These are phyloP conservation scores for Elephantulus edwardii DNA, from an alignment of 2,113 vertebrate species.

Conservation along the genomic window DNA sequence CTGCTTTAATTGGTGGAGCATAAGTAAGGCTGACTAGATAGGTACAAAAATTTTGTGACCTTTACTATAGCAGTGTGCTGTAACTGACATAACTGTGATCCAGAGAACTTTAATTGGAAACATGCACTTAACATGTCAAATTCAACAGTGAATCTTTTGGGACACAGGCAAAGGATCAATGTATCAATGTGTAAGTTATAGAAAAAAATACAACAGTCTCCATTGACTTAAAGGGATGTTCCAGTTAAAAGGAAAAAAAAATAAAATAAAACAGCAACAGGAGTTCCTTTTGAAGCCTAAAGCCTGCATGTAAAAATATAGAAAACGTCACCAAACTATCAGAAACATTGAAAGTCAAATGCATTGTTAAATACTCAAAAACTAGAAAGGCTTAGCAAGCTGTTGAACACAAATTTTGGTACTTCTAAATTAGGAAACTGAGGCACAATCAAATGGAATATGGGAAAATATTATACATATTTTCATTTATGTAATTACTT, in stretches of 20 bases:
- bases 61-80: background rate
- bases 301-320: background rate
- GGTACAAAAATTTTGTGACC: constrained; percentile 13
- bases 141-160: background rate
- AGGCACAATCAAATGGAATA: background rate
- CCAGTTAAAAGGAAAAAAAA: too few species aligned
- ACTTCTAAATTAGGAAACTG: background rate
- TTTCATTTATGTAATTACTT: too few species aligned
- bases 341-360: background rate
- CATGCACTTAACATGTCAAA: constrained; percentile 54
- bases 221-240: background rate
- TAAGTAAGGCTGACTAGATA: background rate
- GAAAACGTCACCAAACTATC: background rate
- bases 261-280: background rate
- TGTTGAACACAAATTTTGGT: constrained; percentile 1
- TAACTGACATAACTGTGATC: constrained; percentile 20
- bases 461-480: background rate
- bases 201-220: constrained; percentile 8
- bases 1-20: constrained; percentile 10
- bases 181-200: background rate
- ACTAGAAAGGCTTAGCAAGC: background rate
- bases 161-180: constrained; percentile 2
- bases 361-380: background rate
- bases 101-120: constrained; percentile 47
- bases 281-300: background rate